Conservation (phyloP, 2,113 vertebrate species). For the Hyla sarda region DNA sequence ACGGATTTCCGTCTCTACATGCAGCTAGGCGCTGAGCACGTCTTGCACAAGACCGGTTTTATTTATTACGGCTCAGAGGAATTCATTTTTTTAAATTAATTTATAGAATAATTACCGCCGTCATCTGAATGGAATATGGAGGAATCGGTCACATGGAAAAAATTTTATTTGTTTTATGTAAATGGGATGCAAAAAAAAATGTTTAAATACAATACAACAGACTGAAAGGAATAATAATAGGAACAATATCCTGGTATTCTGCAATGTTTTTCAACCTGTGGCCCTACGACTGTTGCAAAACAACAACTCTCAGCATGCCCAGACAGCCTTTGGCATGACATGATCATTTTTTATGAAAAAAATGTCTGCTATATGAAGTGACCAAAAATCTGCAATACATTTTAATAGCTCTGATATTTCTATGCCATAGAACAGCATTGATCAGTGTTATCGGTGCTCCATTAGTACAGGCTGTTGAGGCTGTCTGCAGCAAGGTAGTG, state of each 20-base stretch:
- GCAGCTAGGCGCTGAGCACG: not conserved
- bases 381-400: too few species aligned
- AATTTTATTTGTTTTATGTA: not conserved
- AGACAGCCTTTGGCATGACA: too few species aligned
- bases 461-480: too few species aligned
- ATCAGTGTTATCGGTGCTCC: too few species aligned
- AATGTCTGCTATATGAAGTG: too few species aligned
- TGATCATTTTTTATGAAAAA: too few species aligned
- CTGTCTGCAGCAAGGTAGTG: too few species aligned
- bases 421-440: too few species aligned
- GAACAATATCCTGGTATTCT: not conserved
- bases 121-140: not conserved
- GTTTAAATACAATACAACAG: not conserved
- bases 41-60: constrained; percentile 15
- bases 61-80: not conserved
- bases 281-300: too few species aligned
- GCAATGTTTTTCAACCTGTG: too few species aligned
- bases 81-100: not conserved
- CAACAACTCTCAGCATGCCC: too few species aligned
- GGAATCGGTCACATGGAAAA: not conserved
- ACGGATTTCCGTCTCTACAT: not conserved
- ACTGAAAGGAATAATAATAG: not conserved
- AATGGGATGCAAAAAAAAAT: not conserved
- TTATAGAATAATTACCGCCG: not conserved
- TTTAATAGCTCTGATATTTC: too few species aligned